phyloP scores from a whole-genome alignment of 2,113 vertebrate species.

The Chionomys nivalis region DNA sequence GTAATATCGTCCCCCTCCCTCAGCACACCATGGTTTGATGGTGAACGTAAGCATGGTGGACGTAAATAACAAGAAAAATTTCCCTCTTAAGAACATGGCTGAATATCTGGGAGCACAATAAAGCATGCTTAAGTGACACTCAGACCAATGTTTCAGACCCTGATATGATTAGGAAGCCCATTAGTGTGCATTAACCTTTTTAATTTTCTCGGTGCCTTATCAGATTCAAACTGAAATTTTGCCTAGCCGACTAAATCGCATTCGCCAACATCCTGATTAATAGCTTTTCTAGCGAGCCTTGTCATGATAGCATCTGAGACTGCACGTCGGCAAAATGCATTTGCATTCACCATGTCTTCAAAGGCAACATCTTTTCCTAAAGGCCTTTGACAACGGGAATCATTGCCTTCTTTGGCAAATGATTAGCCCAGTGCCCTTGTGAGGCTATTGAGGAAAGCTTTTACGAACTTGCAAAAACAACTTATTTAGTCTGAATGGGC shows the following conservation, averaged over 20 bases:
- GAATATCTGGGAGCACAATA: conserved; percentile 62
- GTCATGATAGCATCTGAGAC: conserved; percentile 66
- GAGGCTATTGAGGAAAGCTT: conserved; percentile 45
- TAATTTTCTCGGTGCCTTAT: conserved; percentile 73
- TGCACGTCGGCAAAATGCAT: conserved; percentile 58
- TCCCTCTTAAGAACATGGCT: conserved; percentile 6
- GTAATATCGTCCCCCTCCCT: conserved; percentile 20
- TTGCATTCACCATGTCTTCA: conserved; percentile 25
- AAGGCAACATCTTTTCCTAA: conserved; percentile 49
- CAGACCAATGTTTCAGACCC: conserved; percentile 65
- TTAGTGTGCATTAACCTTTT: conserved; percentile 77
- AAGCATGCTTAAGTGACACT: conserved; percentile 67
- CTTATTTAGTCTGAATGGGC: background rate
- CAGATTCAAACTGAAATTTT: conserved; percentile 81
- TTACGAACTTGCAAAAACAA: background rate
- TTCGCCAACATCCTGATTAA: conserved; percentile 84
- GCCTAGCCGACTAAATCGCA: conserved; percentile 80
- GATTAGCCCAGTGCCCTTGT: conserved; percentile 45
- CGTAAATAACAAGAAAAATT: conserved; percentile 31
- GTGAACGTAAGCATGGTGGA: background rate
- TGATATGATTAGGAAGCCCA: conserved; percentile 76
- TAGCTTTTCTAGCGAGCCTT: conserved; percentile 79
- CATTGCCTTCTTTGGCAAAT: conserved; percentile 49
- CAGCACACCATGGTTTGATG: background rate
- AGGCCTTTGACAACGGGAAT: conserved; percentile 44